Conservation (phyloP, 2,113 vertebrate genomes). For the Bubo bubo region DNA sequence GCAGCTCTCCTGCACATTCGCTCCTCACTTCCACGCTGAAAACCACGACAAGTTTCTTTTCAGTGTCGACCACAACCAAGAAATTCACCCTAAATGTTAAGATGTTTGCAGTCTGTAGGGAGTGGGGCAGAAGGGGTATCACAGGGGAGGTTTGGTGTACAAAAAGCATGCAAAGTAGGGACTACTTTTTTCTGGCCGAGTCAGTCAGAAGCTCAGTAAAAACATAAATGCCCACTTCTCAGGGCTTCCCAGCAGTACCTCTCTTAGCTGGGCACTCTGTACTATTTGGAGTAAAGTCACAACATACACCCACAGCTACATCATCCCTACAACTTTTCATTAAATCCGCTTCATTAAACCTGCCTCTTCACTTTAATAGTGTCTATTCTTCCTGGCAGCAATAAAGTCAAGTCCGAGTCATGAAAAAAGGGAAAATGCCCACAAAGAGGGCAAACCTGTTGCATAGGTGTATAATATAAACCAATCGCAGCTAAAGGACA, state of each 20-base stretch:
- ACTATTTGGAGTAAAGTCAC: too few relatives aligned
- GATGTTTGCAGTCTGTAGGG: background rate
- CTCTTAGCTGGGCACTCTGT: background rate
- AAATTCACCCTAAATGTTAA: background rate
- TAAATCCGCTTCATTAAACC: background rate
- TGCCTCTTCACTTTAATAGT: background rate
- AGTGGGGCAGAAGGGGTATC: background rate
- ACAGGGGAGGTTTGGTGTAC: fast-evolving
- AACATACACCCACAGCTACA: background rate
- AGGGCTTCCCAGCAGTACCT: background rate
- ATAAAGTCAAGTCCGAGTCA: background rate
- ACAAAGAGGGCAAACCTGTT: background rate
- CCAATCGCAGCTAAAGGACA: fast-evolving
- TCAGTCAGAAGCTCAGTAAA: background rate
- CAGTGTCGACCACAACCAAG: fast-evolving
- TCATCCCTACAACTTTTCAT: background rate
- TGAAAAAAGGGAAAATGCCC: background rate
- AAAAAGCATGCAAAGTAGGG: background rate
- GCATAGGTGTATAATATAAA: fast-evolving
- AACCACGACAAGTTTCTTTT: fast-evolving
- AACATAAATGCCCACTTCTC: fast-evolving
- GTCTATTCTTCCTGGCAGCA: background rate
- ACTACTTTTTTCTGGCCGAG: background rate
- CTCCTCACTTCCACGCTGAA: fast-evolving
- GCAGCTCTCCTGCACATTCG: fast-evolving